Percentiles rank a stretch among this genome's conserved stretches.
Evolutionary conservation across 2,797 vertebrate genomes (phyloP).

Genomic region (Calcarius lapponicus): DNA sequence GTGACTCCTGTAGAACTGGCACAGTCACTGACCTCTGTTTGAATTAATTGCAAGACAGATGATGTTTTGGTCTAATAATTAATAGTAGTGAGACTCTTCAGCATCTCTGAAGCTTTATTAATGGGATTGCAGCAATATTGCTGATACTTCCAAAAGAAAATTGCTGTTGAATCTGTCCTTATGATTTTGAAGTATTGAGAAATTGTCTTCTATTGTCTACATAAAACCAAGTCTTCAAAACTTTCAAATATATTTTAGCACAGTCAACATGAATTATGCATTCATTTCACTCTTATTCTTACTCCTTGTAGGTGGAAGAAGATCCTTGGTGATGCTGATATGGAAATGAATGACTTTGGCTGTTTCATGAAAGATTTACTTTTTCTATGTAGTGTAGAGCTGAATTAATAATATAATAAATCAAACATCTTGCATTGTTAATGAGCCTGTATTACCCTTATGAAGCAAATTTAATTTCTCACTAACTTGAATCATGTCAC

Average conservation of each 20-base stretch:
- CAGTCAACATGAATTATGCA: not conserved
- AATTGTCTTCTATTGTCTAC: not conserved
- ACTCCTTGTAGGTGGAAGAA: constrained; percentile 37
- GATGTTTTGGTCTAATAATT: not conserved
- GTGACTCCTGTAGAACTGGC: not conserved
- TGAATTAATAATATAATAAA: not conserved
- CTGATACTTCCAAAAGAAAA: not conserved
- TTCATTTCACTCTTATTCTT: constrained; percentile 11
- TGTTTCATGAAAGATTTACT: not conserved
- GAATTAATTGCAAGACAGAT: not conserved
- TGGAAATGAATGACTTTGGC: not conserved
- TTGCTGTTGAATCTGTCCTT: not conserved
- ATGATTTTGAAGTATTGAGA: not conserved
- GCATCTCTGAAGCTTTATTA: not conserved
- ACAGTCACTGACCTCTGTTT: not conserved
- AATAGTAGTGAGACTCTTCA: not conserved
- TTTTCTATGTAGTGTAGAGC: not conserved
- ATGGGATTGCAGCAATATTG: not conserved
- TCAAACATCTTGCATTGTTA: not conserved
- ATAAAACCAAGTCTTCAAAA: not conserved
- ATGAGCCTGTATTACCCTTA: not conserved
- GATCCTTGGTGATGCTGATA: not conserved
- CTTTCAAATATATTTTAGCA: not conserved
- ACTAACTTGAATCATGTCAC: not conserved
- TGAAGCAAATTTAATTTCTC: not conserved